phyloP scores from a whole-genome alignment of 2,888 invertebrate genomes.

The Plebejus melissa region DNA sequence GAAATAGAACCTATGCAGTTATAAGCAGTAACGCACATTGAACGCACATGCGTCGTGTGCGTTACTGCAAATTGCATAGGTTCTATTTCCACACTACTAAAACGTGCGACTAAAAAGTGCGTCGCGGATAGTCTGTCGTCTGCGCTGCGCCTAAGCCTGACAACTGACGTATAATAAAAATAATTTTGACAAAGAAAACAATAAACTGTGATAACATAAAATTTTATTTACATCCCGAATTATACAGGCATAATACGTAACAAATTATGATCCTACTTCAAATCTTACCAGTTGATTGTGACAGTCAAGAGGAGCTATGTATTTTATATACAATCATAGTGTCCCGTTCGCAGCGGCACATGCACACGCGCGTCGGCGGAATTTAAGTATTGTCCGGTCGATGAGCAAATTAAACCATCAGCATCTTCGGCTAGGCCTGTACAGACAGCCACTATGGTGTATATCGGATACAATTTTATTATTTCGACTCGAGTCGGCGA shows the following conservation, averaged over 20 bases:
- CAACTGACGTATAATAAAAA: neutral
- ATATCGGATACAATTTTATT: slow-evolving; percentile 45
- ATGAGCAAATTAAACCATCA: slow-evolving; percentile 33
- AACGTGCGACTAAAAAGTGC: no score
- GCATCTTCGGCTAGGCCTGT: slow-evolving; percentile 54
- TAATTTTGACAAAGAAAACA: slow-evolving; percentile 45
- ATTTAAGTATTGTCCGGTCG: slow-evolving; percentile 30
- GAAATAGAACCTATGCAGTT: no score
- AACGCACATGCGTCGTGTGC: no score
- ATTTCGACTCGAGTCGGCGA: slow-evolving; percentile 41
- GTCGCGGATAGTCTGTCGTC: no score
- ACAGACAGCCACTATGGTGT: slow-evolving; percentile 45
- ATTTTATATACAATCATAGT: slow-evolving; percentile 46
- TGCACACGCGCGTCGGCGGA: slow-evolving; percentile 28
- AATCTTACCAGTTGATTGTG: slow-evolving; percentile 53
- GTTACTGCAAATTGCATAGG: no score
- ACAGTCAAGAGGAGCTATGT: slow-evolving; percentile 38
- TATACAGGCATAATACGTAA: slow-evolving; percentile 69
- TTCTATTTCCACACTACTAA: no score
- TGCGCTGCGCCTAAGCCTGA: no score
- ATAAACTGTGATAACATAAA: slow-evolving; percentile 70
- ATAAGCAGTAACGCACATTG: no score
- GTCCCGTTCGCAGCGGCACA: slow-evolving; percentile 29
- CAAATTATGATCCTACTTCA: slow-evolving; percentile 54
- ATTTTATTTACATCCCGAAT: slow-evolving; percentile 77